Conservation (phyloP, 2,888 invertebrate genomes). For the Mimas tiliae region DNA sequence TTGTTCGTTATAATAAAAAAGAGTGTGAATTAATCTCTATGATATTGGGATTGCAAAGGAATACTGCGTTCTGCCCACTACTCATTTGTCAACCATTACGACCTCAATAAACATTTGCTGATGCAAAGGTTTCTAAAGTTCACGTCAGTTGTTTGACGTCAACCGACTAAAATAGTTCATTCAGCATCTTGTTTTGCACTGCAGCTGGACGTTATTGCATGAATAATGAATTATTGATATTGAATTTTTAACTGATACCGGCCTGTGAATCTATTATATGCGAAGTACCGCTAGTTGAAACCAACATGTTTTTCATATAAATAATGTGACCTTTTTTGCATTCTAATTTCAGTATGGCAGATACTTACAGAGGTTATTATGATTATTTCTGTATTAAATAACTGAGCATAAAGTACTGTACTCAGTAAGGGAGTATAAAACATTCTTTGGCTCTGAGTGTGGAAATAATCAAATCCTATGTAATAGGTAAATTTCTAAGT, state of each 20-base stretch:
- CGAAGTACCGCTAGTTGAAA: not conserved
- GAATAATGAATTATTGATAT: not conserved
- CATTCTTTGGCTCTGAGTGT: no score
- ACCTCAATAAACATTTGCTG: not conserved
- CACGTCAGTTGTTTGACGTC: conserved; percentile 5
- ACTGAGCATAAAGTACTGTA: no score
- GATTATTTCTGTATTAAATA: no score
- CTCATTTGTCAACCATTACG: not conserved
- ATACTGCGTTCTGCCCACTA: no score
- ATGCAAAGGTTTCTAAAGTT: not conserved
- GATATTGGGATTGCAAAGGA: no score
- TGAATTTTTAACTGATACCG: conserved; percentile 5
- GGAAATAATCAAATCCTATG: no score
- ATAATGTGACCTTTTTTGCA: not conserved
- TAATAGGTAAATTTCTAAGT: no score
- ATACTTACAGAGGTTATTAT: no score
- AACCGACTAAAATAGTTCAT: not conserved
- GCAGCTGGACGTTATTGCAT: not conserved
- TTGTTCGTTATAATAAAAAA: no score
- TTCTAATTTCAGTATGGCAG: no score
- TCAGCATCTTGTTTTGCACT: not conserved
- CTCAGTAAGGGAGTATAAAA: no score
- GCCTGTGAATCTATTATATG: not conserved
- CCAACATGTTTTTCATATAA: not conserved
- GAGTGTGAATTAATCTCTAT: no score